These are phyloP conservation scores for Chymomyza fuscimana DNA, from an alignment of 2,888 invertebrate species.

Conservation along the genomic window DNA sequence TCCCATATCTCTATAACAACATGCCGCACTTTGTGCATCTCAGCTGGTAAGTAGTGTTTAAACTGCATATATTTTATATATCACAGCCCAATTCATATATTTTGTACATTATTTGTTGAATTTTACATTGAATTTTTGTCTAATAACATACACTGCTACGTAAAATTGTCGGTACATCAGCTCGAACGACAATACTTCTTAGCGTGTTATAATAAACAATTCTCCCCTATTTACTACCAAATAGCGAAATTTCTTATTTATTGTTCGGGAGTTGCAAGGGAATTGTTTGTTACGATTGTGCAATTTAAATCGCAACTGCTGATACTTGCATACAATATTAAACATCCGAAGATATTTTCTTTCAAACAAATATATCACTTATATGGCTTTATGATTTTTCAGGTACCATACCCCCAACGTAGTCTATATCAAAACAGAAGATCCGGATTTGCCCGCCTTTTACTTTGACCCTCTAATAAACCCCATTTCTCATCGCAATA, in stretches of 20 bases:
- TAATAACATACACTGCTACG: conserved; percentile 36
- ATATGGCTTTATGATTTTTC: conserved; percentile 46
- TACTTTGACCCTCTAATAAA: conserved; percentile 99
- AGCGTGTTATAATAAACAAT: conserved; percentile 67
- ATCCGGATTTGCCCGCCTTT: conserved; percentile 99
- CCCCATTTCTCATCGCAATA: conserved; percentile 97
- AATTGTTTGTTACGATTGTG: conserved; percentile 79
- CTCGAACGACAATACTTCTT: conserved; percentile 37
- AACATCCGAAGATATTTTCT: not conserved
- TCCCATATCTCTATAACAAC: conserved; percentile 99
- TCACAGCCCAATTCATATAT: not conserved
- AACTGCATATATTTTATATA: too few species aligned
- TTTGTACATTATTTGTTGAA: not conserved
- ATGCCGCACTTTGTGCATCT: conserved; percentile 99
- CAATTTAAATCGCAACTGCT: conserved; percentile 80
- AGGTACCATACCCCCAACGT: conserved; percentile 99
- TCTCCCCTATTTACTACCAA: conserved; percentile 81
- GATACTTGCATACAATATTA: conserved; percentile 81
- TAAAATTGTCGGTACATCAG: conserved; percentile 39
- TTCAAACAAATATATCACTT: not conserved
- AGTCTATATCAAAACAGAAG: conserved; percentile 99
- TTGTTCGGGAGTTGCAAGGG: conserved; percentile 81
- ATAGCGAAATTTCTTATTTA: conserved; percentile 81
- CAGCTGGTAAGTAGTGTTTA: conserved; percentile 90
- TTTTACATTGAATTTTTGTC: not conserved